Conservation (phyloP, 2,888 invertebrate species). For the Luperina nickerlii region DNA sequence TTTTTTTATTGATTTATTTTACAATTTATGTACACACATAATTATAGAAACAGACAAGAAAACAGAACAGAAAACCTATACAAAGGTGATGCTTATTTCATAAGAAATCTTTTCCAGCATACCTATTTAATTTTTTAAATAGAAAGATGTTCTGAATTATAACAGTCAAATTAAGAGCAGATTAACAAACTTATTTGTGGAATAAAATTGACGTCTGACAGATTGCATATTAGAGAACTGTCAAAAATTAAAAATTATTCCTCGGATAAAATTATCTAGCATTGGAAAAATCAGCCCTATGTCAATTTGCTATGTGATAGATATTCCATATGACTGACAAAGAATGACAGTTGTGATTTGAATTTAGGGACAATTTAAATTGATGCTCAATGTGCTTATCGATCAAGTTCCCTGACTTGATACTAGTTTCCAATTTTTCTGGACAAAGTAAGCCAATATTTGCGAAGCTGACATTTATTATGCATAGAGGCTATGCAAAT, state of each 20-base stretch:
- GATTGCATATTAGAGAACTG: too few relatives aligned
- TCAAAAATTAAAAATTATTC: too few relatives aligned
- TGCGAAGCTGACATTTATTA: not conserved
- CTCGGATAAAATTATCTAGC: too few relatives aligned
- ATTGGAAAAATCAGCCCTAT: too few relatives aligned
- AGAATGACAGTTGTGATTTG: not conserved
- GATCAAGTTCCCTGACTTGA: not conserved
- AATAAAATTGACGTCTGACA: too few relatives aligned
- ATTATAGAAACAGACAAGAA: too few relatives aligned
- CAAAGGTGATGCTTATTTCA: too few relatives aligned
- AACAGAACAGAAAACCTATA: too few relatives aligned
- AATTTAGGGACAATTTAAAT: not conserved
- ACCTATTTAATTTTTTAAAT: constrained; percentile 2
- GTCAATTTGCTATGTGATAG: constrained; percentile 1
- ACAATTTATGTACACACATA: too few relatives aligned
- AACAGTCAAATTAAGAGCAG: not conserved
- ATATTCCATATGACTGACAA: not conserved
- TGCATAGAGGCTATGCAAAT: not conserved
- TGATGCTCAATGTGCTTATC: not conserved
- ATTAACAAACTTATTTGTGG: not conserved
- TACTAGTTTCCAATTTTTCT: not conserved
- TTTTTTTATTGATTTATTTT: too few relatives aligned
- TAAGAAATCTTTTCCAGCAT: too few relatives aligned
- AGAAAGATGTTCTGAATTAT: not conserved
- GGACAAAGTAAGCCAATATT: not conserved